These are phyloP conservation scores for Apteryx mantelli DNA, from an alignment of 2,113 vertebrate genomes.

Conservation along the genomic window DNA sequence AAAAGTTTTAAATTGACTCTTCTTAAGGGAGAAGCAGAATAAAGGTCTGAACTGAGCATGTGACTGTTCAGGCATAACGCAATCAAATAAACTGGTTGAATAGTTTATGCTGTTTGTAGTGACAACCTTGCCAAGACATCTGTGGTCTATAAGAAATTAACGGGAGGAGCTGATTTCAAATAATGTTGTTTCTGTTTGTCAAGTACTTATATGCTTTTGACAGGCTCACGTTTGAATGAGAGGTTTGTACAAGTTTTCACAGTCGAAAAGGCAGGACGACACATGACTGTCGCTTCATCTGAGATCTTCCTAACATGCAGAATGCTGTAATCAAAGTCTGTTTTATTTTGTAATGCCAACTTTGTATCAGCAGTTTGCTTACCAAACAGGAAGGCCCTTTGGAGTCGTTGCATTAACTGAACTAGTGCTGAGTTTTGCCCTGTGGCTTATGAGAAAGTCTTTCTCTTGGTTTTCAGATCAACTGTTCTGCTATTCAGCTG, in stretches of 20 bases:
- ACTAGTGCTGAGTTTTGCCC: not conserved
- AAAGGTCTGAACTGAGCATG: not conserved
- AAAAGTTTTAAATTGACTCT: not conserved
- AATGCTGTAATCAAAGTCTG: not conserved
- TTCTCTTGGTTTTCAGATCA: not conserved
- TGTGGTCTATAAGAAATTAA: slow-evolving; percentile 45
- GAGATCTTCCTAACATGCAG: not conserved
- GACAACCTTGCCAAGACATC: slow-evolving; percentile 53
- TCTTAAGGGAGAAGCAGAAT: slow-evolving; percentile 10
- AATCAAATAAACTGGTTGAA: slow-evolving; percentile 54
- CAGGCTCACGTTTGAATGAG: not conserved
- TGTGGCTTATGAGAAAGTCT: not conserved
- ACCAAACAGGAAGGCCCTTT: not conserved
- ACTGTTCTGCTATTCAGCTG: not conserved
- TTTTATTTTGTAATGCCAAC: not conserved
- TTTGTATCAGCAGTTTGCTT: not conserved
- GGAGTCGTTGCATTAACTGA: not conserved
- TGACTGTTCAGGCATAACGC: slow-evolving; percentile 31
- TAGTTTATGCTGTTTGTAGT: slow-evolving; percentile 21
- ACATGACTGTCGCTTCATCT: not conserved
- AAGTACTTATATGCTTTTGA: not conserved
- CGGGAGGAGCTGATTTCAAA: not conserved
- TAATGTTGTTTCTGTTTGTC: not conserved
- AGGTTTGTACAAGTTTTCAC: not conserved
- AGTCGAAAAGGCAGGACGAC: not conserved